phyloP scores from a whole-genome alignment of 2,888 invertebrate genomes.

The Lamellibrachia columna region DNA sequence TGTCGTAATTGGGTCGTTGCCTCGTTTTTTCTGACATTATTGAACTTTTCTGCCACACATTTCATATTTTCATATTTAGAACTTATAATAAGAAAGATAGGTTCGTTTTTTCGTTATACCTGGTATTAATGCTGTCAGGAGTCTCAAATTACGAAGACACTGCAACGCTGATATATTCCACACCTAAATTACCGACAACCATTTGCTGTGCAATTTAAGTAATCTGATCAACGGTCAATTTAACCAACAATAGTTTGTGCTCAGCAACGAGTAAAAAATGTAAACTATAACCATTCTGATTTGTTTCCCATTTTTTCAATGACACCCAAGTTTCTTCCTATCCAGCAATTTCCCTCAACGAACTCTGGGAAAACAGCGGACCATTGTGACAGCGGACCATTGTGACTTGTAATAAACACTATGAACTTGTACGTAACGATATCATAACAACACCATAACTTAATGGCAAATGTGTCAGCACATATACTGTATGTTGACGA shows the following conservation, averaged over 20 bases:
- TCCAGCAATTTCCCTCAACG: not conserved
- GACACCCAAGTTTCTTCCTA: not conserved
- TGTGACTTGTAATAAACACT: not conserved
- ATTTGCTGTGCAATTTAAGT: not conserved
- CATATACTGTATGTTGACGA: not conserved
- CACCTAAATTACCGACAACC: not conserved
- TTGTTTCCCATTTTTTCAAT: not conserved
- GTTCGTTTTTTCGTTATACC: not conserved
- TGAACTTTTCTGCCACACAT: too few relatives aligned
- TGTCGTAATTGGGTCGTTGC: too few relatives aligned
- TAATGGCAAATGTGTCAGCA: not conserved
- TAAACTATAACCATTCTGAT: not conserved
- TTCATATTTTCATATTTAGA: not conserved
- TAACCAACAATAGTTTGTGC: slow-evolving; percentile 16
- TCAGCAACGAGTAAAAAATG: not conserved
- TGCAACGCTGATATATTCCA: not conserved
- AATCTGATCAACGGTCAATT: not conserved
- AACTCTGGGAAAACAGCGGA: not conserved
- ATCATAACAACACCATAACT: slow-evolving; percentile 13
- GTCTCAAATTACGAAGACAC: not conserved
- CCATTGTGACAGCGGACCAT: not conserved
- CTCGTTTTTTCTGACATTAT: too few relatives aligned
- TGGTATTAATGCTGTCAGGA: too few relatives aligned
- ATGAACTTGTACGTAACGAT: not conserved
- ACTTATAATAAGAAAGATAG: not conserved